These are phyloP conservation scores for Himalopsyche anomala DNA, from an alignment of 2,888 invertebrate species.

Conservation along the genomic window DNA sequence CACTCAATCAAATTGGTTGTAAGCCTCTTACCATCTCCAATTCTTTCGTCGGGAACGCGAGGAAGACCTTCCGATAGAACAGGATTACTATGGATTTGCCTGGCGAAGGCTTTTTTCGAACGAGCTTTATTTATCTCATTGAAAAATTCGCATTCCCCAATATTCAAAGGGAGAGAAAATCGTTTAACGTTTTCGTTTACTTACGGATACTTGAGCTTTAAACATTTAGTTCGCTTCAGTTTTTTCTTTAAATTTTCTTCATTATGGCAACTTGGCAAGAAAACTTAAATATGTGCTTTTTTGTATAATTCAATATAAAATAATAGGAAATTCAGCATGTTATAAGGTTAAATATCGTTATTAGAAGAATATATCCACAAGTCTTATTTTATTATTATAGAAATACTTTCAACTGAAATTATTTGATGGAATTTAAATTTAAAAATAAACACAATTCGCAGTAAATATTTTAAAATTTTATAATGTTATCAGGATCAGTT, in stretches of 20 bases:
- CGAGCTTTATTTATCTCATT: conserved; percentile 38
- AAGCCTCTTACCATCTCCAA: conserved; percentile 39
- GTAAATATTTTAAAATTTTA: no score
- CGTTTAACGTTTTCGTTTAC: conserved; percentile 23
- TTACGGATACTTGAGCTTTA: conserved; percentile 20
- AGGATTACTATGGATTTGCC: conserved; percentile 27
- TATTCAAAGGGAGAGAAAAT: conserved; percentile 18
- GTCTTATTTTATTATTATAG: no score
- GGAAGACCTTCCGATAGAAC: not conserved
- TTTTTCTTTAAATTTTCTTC: not conserved
- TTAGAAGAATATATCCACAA: no score
- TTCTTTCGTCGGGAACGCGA: conserved; percentile 1
- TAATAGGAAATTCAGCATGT: no score
- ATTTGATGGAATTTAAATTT: no score
- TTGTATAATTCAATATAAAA: no score
- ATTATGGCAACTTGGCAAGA: not conserved
- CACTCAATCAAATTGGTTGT: conserved; percentile 32
- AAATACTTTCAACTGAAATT: no score
- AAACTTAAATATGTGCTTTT: no score
- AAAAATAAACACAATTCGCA: no score
- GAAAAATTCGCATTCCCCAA: conserved; percentile 18
- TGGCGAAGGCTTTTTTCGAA: conserved; percentile 17
- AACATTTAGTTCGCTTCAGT: not conserved
- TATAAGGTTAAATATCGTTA: no score
- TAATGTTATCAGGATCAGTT: no score